Percentiles rank a stretch among this genome's conserved stretches.
phyloP scores from a whole-genome alignment of 2,113 vertebrate genomes.

The Pungitius pungitius region DNA sequence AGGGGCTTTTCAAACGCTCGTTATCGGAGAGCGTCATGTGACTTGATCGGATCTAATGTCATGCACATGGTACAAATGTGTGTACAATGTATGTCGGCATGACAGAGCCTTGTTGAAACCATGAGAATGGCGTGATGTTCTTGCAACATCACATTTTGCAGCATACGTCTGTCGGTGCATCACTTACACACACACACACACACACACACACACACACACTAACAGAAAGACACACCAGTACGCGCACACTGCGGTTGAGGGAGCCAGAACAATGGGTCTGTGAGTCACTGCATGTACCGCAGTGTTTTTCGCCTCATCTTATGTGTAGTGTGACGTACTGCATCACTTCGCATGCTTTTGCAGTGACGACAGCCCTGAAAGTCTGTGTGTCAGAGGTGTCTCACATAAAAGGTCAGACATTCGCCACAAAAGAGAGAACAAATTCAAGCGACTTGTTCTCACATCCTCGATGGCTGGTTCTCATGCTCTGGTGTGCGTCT shows the following conservation, averaged over 20 bases:
- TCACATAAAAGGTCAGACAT: conserved; percentile 44
- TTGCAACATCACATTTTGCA: neutral
- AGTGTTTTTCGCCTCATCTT: conserved; percentile 28
- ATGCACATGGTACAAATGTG: neutral
- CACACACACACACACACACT: neutral
- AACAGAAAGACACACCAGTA: neutral
- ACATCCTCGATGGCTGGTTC: neutral
- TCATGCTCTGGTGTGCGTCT: conserved; percentile 24
- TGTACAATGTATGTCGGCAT: neutral
- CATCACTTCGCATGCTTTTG: conserved; percentile 54
- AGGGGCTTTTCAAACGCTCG: too few relatives aligned
- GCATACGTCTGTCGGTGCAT: neutral
- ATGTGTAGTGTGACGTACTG: conserved; percentile 6
- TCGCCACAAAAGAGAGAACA: conserved; percentile 33
- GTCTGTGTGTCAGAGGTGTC: conserved; percentile 9
- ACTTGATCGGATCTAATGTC: neutral
- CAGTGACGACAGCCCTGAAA: conserved; percentile 27
- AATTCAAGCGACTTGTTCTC: conserved; percentile 7
- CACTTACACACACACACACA: neutral
- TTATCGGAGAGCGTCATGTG: neutral
- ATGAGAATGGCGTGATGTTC: neutral
- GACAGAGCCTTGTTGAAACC: neutral
- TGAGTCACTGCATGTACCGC: neutral
- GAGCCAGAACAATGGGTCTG: conserved; percentile 23
- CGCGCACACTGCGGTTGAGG: neutral